These are phyloP conservation scores for Proisotoma minuta DNA, from an alignment of 2,888 invertebrate genomes.

Conservation along the genomic window DNA sequence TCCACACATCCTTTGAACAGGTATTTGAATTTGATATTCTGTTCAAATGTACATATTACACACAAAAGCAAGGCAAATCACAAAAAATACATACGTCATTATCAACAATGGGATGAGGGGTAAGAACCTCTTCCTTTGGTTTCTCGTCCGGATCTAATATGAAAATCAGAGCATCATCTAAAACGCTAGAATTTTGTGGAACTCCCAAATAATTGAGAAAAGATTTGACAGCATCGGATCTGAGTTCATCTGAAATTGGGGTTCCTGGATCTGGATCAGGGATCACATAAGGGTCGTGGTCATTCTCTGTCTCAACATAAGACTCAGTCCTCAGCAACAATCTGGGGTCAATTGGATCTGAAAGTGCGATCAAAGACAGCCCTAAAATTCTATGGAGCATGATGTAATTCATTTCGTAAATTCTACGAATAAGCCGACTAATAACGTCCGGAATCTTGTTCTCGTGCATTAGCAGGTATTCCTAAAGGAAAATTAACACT, in stretches of 20 bases:
- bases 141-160: slow-evolving; percentile 13
- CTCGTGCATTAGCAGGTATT: not conserved
- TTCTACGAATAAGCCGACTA: not conserved
- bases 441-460: not conserved
- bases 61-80: not conserved
- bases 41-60: not conserved
- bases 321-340: no score
- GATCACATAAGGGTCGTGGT: no score
- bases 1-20: not conserved
- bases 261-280: no score
- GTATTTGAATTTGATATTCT: slow-evolving; percentile 5
- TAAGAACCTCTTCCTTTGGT: slow-evolving; percentile 3
- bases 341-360: not conserved
- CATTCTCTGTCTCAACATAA: no score
- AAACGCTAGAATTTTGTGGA: not conserved
- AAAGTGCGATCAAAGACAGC: not conserved
- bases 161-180: slow-evolving; percentile 1
- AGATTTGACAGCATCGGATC: slow-evolving; percentile 6
- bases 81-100: slow-evolving; percentile 7
- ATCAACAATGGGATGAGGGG: slow-evolving; percentile 8
- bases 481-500: not conserved
- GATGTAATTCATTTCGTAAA: not conserved
- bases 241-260: not conserved
- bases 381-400: not conserved
- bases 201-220: slow-evolving; percentile 20